Evolutionary conservation across 2,797 vertebrate genomes (phyloP).

Genomic region (Hemitrygon akajei): DNA sequence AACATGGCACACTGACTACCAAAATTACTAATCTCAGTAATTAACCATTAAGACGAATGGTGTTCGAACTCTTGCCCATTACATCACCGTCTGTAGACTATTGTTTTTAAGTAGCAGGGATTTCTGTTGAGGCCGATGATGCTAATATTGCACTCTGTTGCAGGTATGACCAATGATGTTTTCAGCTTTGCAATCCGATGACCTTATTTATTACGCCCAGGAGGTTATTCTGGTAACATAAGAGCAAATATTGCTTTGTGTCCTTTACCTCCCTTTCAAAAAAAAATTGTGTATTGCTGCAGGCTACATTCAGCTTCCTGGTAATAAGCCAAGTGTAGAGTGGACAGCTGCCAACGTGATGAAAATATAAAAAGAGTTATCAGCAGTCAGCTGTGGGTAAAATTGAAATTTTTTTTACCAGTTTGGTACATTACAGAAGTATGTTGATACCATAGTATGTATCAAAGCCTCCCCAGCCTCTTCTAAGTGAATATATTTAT

Average conservation of each 20-base stretch:
- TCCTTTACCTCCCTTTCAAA: background rate
- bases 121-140: constrained; percentile 2
- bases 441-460: background rate
- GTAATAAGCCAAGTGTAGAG: background rate
- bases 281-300: background rate
- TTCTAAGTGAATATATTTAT: background rate
- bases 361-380: background rate
- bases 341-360: background rate
- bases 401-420: constrained; percentile 19
- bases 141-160: constrained; percentile 19
- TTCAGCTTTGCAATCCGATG: background rate
- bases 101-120: background rate
- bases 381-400: background rate
- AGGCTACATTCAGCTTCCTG: background rate
- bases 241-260: background rate
- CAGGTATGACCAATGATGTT: constrained; percentile 12
- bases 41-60: background rate
- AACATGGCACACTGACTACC: background rate
- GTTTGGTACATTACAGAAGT: background rate
- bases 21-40: background rate
- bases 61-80: constrained; percentile 19
- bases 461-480: background rate
- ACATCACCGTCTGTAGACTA: constrained; percentile 19
- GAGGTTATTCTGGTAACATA: constrained; percentile 10
- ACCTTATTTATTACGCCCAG: constrained; percentile 1